These are phyloP conservation scores for Halictus ligatus DNA, from an alignment of 2,888 invertebrate species.

Conservation along the genomic window DNA sequence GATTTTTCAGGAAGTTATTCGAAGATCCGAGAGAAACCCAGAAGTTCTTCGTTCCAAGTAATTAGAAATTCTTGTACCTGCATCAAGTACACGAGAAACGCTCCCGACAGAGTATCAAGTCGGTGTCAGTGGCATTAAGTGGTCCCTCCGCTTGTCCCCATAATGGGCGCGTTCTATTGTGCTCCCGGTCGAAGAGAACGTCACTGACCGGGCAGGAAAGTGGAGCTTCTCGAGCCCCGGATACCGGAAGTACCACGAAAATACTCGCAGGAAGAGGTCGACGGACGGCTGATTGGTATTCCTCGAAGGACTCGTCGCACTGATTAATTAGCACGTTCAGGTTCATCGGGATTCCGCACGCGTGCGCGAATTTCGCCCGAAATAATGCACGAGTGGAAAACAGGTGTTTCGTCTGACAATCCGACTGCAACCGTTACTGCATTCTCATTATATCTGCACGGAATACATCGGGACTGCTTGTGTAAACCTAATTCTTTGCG, in stretches of 20 bases:
- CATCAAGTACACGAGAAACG: neutral
- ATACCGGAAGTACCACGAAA: constrained; percentile 45
- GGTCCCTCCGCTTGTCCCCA: constrained; percentile 3
- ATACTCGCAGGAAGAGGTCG: constrained; percentile 26
- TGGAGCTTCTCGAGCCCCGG: constrained; percentile 44
- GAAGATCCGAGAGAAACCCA: neutral
- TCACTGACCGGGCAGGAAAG: constrained; percentile 47
- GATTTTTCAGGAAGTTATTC: neutral
- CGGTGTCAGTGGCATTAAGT: neutral
- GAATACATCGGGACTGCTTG: neutral
- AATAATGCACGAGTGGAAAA: neutral
- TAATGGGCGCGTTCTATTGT: constrained; percentile 20
- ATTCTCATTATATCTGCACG: neutral
- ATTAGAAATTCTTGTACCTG: neutral
- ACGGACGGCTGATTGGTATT: constrained; percentile 30
- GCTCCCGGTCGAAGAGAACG: constrained; percentile 7
- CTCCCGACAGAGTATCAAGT: neutral
- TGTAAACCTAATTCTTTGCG: neutral
- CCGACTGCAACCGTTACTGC: neutral
- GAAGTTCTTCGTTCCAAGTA: neutral
- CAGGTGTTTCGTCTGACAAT: neutral
- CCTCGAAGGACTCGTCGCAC: neutral
- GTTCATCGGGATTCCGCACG: neutral
- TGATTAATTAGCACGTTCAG: constrained; percentile 13
- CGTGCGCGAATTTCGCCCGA: neutral